These are phyloP conservation scores for Pristionchus japonicus DNA, from an alignment of 2,888 invertebrate genomes.

Conservation along the genomic window DNA sequence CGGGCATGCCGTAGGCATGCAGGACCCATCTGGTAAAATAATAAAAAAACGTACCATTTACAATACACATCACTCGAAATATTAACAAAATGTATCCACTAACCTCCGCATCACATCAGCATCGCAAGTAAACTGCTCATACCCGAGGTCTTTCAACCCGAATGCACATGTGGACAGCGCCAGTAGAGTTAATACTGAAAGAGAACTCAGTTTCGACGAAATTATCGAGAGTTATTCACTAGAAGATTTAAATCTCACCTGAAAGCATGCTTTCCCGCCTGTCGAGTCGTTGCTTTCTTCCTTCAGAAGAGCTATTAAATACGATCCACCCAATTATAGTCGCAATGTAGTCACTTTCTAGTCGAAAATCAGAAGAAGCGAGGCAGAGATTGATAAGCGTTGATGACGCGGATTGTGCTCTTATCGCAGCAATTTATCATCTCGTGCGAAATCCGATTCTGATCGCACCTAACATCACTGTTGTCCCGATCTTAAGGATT, in stretches of 20 bases:
- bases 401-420: background rate
- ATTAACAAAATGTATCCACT: background rate
- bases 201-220: no score
- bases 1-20: no score
- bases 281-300: background rate
- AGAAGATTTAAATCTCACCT: background rate
- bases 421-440: background rate
- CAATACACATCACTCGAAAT: no score
- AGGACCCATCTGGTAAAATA: no score
- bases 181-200: background rate
- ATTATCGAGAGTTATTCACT: no score
- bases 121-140: background rate
- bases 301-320: background rate
- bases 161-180: background rate
- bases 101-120: background rate
- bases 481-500: background rate
- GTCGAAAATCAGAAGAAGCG: background rate
- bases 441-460: background rate
- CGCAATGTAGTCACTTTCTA: background rate
- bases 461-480: background rate
- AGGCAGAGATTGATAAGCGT: background rate
- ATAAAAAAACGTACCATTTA: no score
- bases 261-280: background rate
- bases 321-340: background rate
- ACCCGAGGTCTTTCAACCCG: background rate